These are phyloP conservation scores for Rhopilema esculentum DNA, from an alignment of 30 jellyfish, hydroid and myxozoan genomes.

Conservation along the genomic window DNA sequence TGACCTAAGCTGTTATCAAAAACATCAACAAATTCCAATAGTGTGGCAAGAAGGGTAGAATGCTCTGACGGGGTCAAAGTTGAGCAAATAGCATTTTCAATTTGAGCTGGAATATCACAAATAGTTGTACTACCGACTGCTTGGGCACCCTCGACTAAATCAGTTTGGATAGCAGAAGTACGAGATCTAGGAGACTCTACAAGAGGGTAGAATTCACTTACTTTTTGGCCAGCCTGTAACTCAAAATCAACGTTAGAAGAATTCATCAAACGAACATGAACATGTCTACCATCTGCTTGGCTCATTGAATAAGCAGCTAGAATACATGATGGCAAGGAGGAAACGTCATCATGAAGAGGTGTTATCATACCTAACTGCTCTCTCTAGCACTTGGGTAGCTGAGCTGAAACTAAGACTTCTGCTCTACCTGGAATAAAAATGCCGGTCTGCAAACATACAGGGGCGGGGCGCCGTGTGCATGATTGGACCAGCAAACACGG, in stretches of 20 bases:
- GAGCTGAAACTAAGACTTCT: background rate
- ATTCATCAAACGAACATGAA: background rate
- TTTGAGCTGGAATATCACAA: too few species aligned
- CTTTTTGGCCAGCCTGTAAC: background rate
- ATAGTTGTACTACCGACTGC: too few species aligned
- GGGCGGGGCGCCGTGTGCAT: background rate
- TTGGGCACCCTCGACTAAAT: too few species aligned
- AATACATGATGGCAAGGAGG: conserved; percentile 13
- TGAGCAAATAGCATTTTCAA: too few species aligned
- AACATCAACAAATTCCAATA: too few species aligned
- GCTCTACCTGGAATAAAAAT: background rate
- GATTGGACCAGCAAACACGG: background rate
- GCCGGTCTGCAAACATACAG: background rate
- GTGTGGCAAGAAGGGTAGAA: too few species aligned
- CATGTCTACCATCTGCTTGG: background rate
- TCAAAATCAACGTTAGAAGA: background rate
- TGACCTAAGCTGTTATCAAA: too few species aligned
- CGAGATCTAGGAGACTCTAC: too few species aligned
- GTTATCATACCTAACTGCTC: background rate
- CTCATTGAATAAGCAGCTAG: conserved; percentile 26
- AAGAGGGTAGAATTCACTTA: background rate
- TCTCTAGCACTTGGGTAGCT: background rate
- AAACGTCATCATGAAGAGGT: background rate
- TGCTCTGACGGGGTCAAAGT: too few species aligned
- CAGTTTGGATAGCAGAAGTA: too few species aligned